These are phyloP conservation scores for Ennomos quercinarius DNA, from an alignment of 2,888 invertebrate genomes.

Conservation along the genomic window DNA sequence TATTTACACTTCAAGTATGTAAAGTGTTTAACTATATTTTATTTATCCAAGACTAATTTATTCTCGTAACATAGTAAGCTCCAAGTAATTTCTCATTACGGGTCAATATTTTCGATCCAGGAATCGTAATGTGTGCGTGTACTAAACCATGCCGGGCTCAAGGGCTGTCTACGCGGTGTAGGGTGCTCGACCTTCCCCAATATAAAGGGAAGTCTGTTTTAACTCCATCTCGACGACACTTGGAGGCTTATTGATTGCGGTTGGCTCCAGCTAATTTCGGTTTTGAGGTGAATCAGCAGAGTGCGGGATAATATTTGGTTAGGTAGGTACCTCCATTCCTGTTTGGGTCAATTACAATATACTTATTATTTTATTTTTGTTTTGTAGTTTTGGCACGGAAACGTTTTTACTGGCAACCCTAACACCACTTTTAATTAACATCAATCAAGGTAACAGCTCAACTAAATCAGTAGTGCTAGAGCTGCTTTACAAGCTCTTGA, in stretches of 20 bases:
- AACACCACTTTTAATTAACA: too few relatives aligned
- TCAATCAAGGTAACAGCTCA: too few relatives aligned
- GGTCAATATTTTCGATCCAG: neutral
- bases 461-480: too few relatives aligned
- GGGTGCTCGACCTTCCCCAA: conserved; percentile 80
- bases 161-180: conserved; percentile 71
- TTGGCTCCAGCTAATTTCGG: conserved; percentile 41
- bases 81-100: too few relatives aligned
- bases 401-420: too few relatives aligned
- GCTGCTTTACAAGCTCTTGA: too few relatives aligned
- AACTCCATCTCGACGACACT: conserved; percentile 74
- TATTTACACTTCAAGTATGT: neutral
- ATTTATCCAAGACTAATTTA: too few relatives aligned
- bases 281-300: conserved; percentile 25
- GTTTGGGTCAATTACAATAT: neutral
- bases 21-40: too few relatives aligned
- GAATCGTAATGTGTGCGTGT: conserved; percentile 55
- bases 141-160: conserved; percentile 58
- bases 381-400: too few relatives aligned
- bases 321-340: conserved; percentile 14
- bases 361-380: too few relatives aligned
- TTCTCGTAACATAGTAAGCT: too few relatives aligned
- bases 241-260: conserved; percentile 62
- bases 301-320: conserved; percentile 14
- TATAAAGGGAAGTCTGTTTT: conserved; percentile 78